A percentile compares a stretch with the other conserved stretches of the same genome.
Evolutionary conservation across 1,140 invertebrate genomes (phyloP).

Genomic region (Drosophila varians): DNA sequence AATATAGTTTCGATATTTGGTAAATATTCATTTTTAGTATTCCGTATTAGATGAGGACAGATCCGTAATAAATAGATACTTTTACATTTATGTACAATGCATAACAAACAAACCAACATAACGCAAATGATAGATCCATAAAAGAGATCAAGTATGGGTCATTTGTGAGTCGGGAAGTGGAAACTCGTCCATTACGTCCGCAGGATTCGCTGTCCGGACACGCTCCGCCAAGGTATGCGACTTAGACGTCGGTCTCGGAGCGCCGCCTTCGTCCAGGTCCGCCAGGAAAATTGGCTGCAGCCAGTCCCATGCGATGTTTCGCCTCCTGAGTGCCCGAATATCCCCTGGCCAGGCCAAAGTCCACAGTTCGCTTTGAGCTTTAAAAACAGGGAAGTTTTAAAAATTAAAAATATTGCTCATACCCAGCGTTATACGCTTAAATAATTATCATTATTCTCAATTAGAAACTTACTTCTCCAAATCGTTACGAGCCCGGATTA

Average conservation of each 20-base stretch:
- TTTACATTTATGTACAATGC: slow-evolving; percentile 52
- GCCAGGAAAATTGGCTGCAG: slow-evolving; percentile 93
- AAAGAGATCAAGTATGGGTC: slow-evolving; percentile 16
- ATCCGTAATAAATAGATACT: slow-evolving; percentile 45
- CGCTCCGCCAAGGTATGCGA: neutral
- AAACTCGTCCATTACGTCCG: slow-evolving; percentile 26
- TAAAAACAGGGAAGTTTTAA: neutral
- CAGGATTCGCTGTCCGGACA: slow-evolving; percentile 15
- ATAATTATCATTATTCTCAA: neutral
- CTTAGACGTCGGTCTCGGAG: slow-evolving; percentile 84
- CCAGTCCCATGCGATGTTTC: slow-evolving; percentile 94
- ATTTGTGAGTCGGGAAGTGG: slow-evolving; percentile 27
- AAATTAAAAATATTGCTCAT: neutral
- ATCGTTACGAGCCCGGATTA: slow-evolving; percentile 85
- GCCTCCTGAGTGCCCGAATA: slow-evolving; percentile 94
- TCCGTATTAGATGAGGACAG: slow-evolving; percentile 20
- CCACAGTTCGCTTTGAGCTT: slow-evolving; percentile 91
- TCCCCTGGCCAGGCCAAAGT: slow-evolving; percentile 92
- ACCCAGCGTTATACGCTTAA: neutral
- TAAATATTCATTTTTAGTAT: slow-evolving; percentile 30
- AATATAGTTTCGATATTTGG: slow-evolving; percentile 38
- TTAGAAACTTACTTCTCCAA: slow-evolving; percentile 85
- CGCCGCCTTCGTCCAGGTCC: slow-evolving; percentile 93
- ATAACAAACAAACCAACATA: slow-evolving; percentile 42
- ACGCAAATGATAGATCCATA: slow-evolving; percentile 18